These are phyloP conservation scores for Stegodyphus mimosarum DNA, from an alignment of 1,140 invertebrate genomes.

Conservation along the genomic window DNA sequence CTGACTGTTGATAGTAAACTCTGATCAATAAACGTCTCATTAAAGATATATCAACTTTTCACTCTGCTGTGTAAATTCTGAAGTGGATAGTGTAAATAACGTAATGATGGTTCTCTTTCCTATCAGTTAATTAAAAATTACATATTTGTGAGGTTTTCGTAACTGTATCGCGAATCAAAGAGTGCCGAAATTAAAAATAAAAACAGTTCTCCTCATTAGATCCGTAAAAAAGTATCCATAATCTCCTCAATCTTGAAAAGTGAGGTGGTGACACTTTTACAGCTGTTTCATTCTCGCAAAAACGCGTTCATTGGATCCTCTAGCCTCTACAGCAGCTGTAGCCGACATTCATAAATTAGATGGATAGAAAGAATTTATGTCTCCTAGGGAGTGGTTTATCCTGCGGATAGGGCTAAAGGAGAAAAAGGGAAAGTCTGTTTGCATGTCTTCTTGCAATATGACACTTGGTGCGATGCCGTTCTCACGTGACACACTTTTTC, in stretches of 20 bases:
- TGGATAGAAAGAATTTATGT: slow-evolving; percentile 48
- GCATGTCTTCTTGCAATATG: slow-evolving; percentile 51
- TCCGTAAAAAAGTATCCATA: background rate
- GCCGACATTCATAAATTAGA: slow-evolving; percentile 45
- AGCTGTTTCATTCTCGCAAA: slow-evolving; percentile 7
- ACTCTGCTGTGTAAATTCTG: background rate
- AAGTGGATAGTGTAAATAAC: background rate
- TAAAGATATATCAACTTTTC: too few relatives aligned
- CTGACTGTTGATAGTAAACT: too few relatives aligned
- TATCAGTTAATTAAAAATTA: background rate
- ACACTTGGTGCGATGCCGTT: slow-evolving; percentile 31
- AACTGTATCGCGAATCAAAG: background rate
- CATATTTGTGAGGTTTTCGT: background rate
- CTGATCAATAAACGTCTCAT: too few relatives aligned
- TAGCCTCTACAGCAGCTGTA: slow-evolving; percentile 26
- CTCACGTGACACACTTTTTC: slow-evolving; percentile 42
- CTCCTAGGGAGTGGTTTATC: slow-evolving; percentile 21
- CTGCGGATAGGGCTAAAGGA: slow-evolving; percentile 10
- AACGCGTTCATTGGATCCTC: background rate
- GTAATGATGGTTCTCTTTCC: background rate
- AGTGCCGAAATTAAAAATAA: too few relatives aligned
- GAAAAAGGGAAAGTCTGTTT: slow-evolving; percentile 48
- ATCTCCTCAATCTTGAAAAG: background rate
- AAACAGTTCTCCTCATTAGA: background rate
- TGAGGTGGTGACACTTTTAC: slow-evolving; percentile 29